A percentile compares a stretch with the other conserved stretches of the same genome.
These are phyloP conservation scores for Drosophila grimshawi DNA, from an alignment of 1,140 invertebrate genomes.

Conservation along the genomic window DNA sequence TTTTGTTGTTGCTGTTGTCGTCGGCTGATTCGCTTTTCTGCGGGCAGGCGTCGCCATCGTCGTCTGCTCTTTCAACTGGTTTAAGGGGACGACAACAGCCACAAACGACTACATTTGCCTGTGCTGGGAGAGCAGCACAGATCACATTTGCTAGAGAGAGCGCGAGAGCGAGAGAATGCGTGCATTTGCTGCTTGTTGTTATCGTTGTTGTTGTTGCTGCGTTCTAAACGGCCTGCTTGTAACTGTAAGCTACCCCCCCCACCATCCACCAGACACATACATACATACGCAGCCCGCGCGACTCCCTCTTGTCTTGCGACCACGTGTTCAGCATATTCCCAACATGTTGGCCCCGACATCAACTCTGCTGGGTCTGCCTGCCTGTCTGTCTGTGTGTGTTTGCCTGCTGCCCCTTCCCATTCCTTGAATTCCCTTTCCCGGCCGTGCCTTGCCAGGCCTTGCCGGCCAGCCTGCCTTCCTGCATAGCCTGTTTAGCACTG, in stretches of 20 bases:
- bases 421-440: neutral
- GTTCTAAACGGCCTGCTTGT: slow-evolving; percentile 13
- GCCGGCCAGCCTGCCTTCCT: no score
- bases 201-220: slow-evolving; percentile 2
- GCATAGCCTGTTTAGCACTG: slow-evolving; percentile 36
- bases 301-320: slow-evolving; percentile 17
- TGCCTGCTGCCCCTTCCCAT: slow-evolving; percentile 12
- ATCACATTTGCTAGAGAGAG: neutral
- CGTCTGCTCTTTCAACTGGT: slow-evolving; percentile 50
- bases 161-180: slow-evolving; percentile 22
- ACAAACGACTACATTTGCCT: slow-evolving; percentile 10
- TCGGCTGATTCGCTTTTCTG: slow-evolving; percentile 48
- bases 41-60: slow-evolving; percentile 42
- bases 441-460: no score
- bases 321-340: slow-evolving; percentile 78
- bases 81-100: slow-evolving; percentile 41
- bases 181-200: slow-evolving; percentile 4
- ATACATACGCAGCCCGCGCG: slow-evolving; percentile 21
- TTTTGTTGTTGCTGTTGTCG: slow-evolving; percentile 29
- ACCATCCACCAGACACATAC: neutral
- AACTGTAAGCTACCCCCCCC: neutral
- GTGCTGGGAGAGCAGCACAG: neutral
- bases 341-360: slow-evolving; percentile 60
- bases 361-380: slow-evolving; percentile 23
- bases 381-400: neutral